These are phyloP conservation scores for Oxygymnocypris stewartii DNA, from an alignment of 2,113 vertebrate species.

Conservation along the genomic window DNA sequence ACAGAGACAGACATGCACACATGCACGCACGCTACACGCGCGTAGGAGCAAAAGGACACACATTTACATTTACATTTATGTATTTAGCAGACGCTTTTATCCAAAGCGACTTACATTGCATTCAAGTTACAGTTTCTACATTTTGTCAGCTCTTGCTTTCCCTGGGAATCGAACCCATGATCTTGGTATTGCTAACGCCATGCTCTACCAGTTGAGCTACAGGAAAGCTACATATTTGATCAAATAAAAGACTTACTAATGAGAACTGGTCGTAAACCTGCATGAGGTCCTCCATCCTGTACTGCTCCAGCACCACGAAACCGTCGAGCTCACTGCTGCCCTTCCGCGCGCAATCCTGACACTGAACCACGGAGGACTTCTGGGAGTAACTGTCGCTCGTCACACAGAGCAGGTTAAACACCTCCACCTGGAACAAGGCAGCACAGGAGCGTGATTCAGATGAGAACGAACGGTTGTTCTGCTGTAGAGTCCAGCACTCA, in stretches of 20 bases:
- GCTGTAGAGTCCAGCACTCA: slow-evolving; percentile 50
- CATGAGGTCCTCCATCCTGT: slow-evolving; percentile 96
- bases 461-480: background rate
- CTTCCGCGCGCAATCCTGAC: slow-evolving; percentile 97
- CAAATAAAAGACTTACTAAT: slow-evolving; percentile 82
- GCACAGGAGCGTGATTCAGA: background rate
- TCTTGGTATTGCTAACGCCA: no score
- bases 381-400: slow-evolving; percentile 91
- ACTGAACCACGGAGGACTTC: slow-evolving; percentile 92
- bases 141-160: no score
- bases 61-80: no score
- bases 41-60: no score
- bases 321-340: slow-evolving; percentile 89
- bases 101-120: no score
- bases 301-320: slow-evolving; percentile 98
- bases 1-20: no score
- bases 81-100: no score
- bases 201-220: no score
- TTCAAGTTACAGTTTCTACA: no score
- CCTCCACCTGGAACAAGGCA: slow-evolving; percentile 84
- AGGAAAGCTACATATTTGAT: no score
- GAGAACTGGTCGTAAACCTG: slow-evolving; percentile 98
- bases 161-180: no score
- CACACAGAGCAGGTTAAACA: slow-evolving; percentile 96
- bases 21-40: no score